These are phyloP conservation scores for Leptogaster cylindrica DNA, from an alignment of 2,888 invertebrate species.

Conservation along the genomic window DNA sequence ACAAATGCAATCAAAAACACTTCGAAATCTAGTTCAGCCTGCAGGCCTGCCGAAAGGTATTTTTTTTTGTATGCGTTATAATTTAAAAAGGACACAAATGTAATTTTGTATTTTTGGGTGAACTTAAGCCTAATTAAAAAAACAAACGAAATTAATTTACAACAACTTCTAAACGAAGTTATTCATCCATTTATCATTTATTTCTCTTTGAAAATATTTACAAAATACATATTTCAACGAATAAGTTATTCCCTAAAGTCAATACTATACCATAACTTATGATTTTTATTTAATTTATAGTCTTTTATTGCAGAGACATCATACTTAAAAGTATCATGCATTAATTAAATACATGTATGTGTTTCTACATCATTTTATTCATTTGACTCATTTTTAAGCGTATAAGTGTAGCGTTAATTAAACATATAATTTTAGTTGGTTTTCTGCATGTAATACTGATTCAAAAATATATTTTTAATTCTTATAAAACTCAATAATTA, in stretches of 20 bases:
- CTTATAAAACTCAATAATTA: constrained; percentile 12
- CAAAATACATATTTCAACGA: constrained; percentile 6
- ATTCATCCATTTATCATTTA: constrained; percentile 17
- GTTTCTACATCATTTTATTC: not conserved
- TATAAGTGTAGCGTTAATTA: not conserved
- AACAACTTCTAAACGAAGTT: constrained; percentile 8
- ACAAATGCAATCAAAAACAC: too few species aligned
- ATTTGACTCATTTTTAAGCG: constrained; percentile 1
- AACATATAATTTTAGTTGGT: not conserved
- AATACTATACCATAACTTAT: constrained; percentile 4
- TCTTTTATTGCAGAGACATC: constrained; percentile 9
- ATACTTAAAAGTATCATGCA: too few species aligned
- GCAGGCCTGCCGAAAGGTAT: too few species aligned
- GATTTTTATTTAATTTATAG: constrained; percentile 4
- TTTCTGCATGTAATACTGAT: not conserved
- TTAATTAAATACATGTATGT: not conserved
- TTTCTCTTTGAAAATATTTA: constrained; percentile 6
- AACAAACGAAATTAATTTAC: too few species aligned
- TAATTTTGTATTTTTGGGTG: too few species aligned
- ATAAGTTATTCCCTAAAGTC: constrained; percentile 19
- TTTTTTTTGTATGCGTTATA: too few species aligned
- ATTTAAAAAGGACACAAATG: too few species aligned
- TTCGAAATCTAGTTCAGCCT: too few species aligned
- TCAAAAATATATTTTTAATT: constrained; percentile 25
- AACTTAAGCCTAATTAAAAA: too few species aligned